Evolutionary conservation across 1,140 invertebrate species (phyloP), one percentile per base, ranked within the genome.

Genomic region (Drosophila jambulina): DNA sequence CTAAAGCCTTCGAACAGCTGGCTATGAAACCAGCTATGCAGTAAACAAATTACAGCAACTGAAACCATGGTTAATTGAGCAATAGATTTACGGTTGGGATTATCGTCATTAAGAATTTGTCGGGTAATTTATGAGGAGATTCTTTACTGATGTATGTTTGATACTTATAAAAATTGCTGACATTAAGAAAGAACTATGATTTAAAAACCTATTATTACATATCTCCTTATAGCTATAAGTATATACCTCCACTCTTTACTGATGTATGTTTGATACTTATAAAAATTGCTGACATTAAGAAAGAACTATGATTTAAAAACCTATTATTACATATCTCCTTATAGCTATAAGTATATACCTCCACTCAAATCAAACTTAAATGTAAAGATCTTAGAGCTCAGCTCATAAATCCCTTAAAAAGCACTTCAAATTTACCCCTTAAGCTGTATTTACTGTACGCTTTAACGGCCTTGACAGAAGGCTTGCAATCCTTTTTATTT

Each of bases 401-500:
- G 3, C 0, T 5, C 25, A 15, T 17, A 40, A 70, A 34, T 40
- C 25, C 17, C 15, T 56, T 29, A 34, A 25, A 69, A 45, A 19
- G 0, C 10, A 6, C 45, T 56, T 45, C 19, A 34, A 70, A 48
- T 54, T 38, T 58, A 49, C 43, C 49, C 38, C 61, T 87, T 86
- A 76, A 82, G 62, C 75, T 62, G 60, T 62, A 43, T 65, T 45
- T 54, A 87, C 83, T 86, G 82, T 86, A 59, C 36, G 65, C 49
- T 68, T 72, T 84, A 77, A 75, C 21, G 71, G 63, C 49, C 72
- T 77, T 56, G 57, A 75, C 82, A 53, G 60, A 72, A 74, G 74
- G 80, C 65, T 61, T 77, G 76, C 68, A 72, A 67, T 80, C 57
- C 67, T 54, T 86, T 87, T 82, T 77, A 69, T 77, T 77, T 71